Conservation (phyloP, 2,888 invertebrate genomes). For the Hyposoter dolosus region DNA sequence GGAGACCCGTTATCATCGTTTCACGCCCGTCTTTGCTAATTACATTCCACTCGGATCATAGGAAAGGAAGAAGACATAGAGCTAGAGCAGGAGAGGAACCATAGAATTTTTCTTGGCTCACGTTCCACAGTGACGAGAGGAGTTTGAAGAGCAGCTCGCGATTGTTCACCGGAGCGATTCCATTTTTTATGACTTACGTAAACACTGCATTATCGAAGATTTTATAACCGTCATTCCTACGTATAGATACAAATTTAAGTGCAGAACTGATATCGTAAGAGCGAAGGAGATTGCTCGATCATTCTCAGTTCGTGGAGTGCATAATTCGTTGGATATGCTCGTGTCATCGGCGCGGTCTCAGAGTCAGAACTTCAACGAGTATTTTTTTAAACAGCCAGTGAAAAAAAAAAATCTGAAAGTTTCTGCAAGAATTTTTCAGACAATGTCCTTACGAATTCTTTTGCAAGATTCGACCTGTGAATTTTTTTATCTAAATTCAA, state of each 20-base stretch:
- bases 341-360: neutral
- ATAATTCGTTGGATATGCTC: neutral
- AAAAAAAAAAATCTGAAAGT: neutral
- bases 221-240: conserved; percentile 18
- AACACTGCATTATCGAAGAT: conserved; percentile 55
- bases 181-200: conserved; percentile 53
- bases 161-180: conserved; percentile 50
- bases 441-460: neutral
- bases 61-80: conserved; percentile 23
- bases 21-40: conserved; percentile 74
- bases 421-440: neutral
- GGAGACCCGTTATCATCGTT: conserved; percentile 74
- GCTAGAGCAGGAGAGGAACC: neutral
- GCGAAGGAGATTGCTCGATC: conserved; percentile 1
- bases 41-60: conserved; percentile 72
- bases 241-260: neutral
- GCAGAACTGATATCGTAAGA: neutral
- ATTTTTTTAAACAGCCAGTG: neutral
- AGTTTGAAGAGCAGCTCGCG: conserved; percentile 11
- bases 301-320: neutral
- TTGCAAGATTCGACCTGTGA: neutral
- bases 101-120: conserved; percentile 27
- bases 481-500: neutral
- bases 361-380: neutral
- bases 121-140: neutral